Conservation (phyloP, 2,888 invertebrate species). For the Leptopilina syphax region DNA sequence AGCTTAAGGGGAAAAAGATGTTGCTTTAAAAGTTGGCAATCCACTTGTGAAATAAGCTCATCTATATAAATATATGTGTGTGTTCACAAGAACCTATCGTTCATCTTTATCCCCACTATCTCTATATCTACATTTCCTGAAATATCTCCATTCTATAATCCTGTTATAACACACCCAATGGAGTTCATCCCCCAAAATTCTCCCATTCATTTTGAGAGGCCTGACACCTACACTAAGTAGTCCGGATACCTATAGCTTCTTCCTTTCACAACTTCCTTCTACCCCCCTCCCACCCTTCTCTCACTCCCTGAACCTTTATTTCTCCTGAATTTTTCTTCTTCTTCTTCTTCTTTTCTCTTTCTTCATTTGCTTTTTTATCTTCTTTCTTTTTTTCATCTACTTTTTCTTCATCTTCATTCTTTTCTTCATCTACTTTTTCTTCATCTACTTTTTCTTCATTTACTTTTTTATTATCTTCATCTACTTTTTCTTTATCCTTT, state of each 20-base stretch:
- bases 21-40: constrained; percentile 14
- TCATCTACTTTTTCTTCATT: not conserved
- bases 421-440: too few relatives aligned
- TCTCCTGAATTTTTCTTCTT: constrained; percentile 17
- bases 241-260: constrained; percentile 22
- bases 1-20: not conserved
- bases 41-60: constrained; percentile 29
- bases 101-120: constrained; percentile 8
- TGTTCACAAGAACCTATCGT: not conserved
- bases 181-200: constrained; percentile 15
- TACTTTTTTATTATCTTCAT: too few relatives aligned
- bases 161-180: constrained; percentile 30
- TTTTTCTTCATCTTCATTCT: too few relatives aligned
- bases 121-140: constrained; percentile 29
- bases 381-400: too few relatives aligned
- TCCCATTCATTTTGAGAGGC: constrained; percentile 9
- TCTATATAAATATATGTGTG: not conserved
- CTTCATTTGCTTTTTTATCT: too few relatives aligned
- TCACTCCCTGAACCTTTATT: constrained; percentile 5
- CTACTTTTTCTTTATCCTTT: too few relatives aligned
- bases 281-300: not conserved
- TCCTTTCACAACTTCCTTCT: constrained; percentile 32
- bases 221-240: constrained; percentile 29
- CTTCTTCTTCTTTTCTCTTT: too few relatives aligned
- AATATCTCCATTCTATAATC: constrained; percentile 33